A percentile compares a stretch with the other conserved stretches of the same genome.
These are phyloP conservation scores for Hydractinia symbiolongicarpus DNA, from an alignment of 30 jellyfish, hydroid and myxozoan genomes.

Conservation along the genomic window DNA sequence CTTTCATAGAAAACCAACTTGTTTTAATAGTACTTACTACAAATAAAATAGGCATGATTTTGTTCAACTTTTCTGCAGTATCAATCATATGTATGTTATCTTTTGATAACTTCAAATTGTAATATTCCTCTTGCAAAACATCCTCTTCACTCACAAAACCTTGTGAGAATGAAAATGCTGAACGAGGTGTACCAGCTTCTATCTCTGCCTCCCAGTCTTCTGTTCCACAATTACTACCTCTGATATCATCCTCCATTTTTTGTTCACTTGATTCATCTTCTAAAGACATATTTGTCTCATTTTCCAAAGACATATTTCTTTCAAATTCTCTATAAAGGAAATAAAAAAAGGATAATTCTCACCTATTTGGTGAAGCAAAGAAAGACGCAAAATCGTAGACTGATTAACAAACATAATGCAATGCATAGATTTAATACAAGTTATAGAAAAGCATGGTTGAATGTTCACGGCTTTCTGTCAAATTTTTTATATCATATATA, in stretches of 20 bases:
- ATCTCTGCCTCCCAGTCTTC: conserved; percentile 44
- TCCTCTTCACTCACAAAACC: conserved; percentile 25
- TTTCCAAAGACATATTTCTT: too few relatives aligned
- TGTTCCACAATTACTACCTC: background rate
- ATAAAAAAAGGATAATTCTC: too few relatives aligned
- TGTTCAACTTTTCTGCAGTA: background rate
- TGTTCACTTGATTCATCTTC: background rate
- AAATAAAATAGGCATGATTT: background rate
- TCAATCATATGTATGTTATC: conserved; percentile 18
- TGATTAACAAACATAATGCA: too few relatives aligned
- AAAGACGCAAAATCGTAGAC: too few relatives aligned
- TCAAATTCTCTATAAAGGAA: too few relatives aligned
- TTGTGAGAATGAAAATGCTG: conserved; percentile 14
- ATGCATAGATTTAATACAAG: too few relatives aligned
- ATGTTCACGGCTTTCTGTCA: too few relatives aligned
- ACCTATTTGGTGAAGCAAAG: too few relatives aligned
- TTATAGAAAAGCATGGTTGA: too few relatives aligned
- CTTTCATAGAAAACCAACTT: too few relatives aligned
- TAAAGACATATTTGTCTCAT: background rate
- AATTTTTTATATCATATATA: too few relatives aligned
- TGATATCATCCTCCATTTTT: background rate
- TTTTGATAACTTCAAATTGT: conserved; percentile 9
- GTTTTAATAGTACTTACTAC: background rate
- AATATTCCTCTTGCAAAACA: conserved; percentile 5
- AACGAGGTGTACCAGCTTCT: conserved; percentile 21